Conservation (phyloP, 2,113 vertebrate genomes). For the Labeo rohita region DNA sequence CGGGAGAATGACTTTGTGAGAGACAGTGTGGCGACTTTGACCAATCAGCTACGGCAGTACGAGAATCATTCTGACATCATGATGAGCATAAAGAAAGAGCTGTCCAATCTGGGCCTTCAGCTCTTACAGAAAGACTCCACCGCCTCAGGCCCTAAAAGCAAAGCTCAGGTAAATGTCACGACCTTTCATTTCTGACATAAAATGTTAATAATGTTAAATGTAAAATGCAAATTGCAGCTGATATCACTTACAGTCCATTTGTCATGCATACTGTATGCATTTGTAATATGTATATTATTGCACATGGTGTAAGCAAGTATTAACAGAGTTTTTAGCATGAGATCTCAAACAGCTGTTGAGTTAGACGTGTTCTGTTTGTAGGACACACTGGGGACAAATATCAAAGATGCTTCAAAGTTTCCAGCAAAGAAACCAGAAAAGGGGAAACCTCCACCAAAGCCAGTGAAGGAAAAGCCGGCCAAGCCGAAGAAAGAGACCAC, state of each 20-base stretch:
- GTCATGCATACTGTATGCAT: background rate
- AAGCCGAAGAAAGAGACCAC: constrained; percentile 83
- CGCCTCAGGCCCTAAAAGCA: constrained; percentile 65
- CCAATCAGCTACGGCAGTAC: constrained; percentile 85
- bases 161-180: constrained; percentile 78
- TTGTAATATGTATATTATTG: background rate
- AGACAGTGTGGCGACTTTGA: constrained; percentile 86
- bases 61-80: constrained; percentile 94
- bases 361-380: constrained; percentile 63
- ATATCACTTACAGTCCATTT: background rate
- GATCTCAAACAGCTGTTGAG: constrained; percentile 6
- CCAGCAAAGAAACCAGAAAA: constrained; percentile 75
- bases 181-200: background rate
- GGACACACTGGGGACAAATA: constrained; percentile 77
- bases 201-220: background rate
- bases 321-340: background rate
- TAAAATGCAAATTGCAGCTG: background rate
- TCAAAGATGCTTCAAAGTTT: constrained; percentile 75
- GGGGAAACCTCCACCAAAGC: constrained; percentile 65
- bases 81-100: constrained; percentile 95
- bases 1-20: constrained; percentile 88
- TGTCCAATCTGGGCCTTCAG: constrained; percentile 89
- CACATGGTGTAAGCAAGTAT: background rate
- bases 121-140: constrained; percentile 88
- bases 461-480: constrained; percentile 81